Base-by-base conservation (phyloP, 1,140 invertebrate species). In the Lerema accius region DNA sequence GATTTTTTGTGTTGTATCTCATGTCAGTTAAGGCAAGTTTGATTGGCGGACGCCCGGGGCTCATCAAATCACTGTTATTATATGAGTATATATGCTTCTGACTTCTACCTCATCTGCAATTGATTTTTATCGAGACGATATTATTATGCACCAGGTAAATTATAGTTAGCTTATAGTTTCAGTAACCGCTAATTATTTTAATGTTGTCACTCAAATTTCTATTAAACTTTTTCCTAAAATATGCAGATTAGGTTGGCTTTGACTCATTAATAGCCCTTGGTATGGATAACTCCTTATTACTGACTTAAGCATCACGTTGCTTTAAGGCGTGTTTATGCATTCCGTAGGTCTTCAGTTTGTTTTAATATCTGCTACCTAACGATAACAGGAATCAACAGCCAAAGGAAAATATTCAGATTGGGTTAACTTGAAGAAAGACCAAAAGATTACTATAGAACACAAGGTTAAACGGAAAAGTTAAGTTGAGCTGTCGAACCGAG, bases 111-210 rank as follows among this genome's bases (percentile, higher is more conserved):
- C 71, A 71, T 71, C 77, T 72, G 68, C 74, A 79, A 80, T 83
- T 83, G 82, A 86, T 84, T 79, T 73, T 78, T 83, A 84, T 84
- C 80, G 71, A 72, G 76, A 86, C 80, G 73, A 80, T 78, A 85
- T 83, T 80, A 82, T 81, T 76, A 80, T 73, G 65, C 67, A 77
- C 45, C 43, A 60, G 56, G 79, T 76, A 75, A 75, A 67, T 48
- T 67, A 65, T 42, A 65, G 37, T 67, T 51, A 56, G 66, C 49
- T 71, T 69, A 74, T 67, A 55, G 35, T 32, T 65, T 55, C 55
- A 40, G 15, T 51, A 72, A 67, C 71, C 66, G 72, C 56, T 77
- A 77, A 85, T 85, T 81, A 77, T 60, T 16, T 26, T 48, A 51
- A 69, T 78, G 75, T 76, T n/a, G n/a, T n/a, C n/a, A n/a, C 73